Percentiles rank a stretch among this genome's conserved stretches.
Evolutionary conservation across 1,140 invertebrate species (phyloP).

Genomic region (Tigriopus japonicus): DNA sequence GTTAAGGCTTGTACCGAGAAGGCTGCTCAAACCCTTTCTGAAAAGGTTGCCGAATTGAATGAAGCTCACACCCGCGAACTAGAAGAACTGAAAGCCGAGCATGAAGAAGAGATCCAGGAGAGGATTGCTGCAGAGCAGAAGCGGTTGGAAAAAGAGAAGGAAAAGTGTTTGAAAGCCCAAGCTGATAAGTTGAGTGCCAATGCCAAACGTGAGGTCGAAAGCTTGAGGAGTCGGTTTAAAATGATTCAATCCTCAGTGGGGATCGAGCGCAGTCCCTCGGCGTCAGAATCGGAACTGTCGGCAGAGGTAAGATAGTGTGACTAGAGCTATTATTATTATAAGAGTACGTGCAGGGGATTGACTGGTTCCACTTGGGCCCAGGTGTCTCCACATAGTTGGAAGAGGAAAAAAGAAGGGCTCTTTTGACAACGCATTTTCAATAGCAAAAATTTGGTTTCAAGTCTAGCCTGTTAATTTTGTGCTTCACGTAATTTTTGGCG

Average conservation of each 20-base stretch:
- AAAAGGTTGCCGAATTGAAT: background rate
- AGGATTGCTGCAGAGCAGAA: background rate
- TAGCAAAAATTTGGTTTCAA: too few species aligned
- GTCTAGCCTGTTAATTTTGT: too few species aligned
- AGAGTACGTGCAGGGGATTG: too few species aligned
- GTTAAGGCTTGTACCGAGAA: background rate
- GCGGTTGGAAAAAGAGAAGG: background rate
- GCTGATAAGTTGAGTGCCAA: background rate
- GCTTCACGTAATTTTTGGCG: too few species aligned
- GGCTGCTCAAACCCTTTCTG: background rate
- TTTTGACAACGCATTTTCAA: background rate
- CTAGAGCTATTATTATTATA: too few species aligned
- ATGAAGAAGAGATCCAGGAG: background rate
- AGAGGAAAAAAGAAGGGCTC: background rate
- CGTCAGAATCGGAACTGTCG: constrained; percentile 9
- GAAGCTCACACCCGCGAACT: background rate
- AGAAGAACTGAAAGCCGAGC: background rate
- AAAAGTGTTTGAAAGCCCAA: background rate
- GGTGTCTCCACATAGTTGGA: too few species aligned
- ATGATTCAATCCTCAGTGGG: constrained; percentile 7
- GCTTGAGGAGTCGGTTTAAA: constrained; percentile 12
- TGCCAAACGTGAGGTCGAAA: constrained; percentile 4
- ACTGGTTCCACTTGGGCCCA: too few species aligned
- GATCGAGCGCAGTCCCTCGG: constrained; percentile 7
- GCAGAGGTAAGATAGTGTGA: constrained; percentile 8